Evolutionary conservation across 2,797 vertebrate genomes (phyloP).

Genomic region (Lagorchestes hirsutus): DNA sequence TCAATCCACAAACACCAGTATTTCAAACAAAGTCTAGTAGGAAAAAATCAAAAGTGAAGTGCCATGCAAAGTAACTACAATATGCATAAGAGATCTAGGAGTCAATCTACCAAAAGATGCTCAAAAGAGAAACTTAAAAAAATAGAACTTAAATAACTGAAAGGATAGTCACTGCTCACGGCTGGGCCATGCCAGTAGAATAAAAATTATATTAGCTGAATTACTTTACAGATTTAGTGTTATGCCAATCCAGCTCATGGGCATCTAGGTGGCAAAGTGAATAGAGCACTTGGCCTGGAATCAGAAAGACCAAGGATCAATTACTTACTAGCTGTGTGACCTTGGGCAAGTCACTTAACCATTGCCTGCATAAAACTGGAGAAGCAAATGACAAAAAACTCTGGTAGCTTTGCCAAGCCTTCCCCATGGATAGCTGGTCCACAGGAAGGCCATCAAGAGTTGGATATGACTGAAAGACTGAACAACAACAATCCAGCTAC

Average conservation of each 20-base stretch:
- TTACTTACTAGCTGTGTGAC: background rate
- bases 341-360: background rate
- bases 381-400: background rate
- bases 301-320: background rate
- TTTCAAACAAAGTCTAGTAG: too few relatives aligned
- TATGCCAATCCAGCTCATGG: background rate
- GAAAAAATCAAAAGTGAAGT: too few relatives aligned
- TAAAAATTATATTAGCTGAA: background rate
- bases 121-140: background rate
- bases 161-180: background rate
- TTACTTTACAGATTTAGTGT: background rate
- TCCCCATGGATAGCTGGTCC: background rate
- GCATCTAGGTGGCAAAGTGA: background rate
- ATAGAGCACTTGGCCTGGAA: background rate
- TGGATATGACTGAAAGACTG: background rate
- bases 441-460: background rate
- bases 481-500: background rate
- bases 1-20: too few relatives aligned
- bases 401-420: background rate
- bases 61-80: too few relatives aligned
- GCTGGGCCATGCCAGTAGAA: background rate
- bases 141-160: background rate
- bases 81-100: too few relatives aligned
- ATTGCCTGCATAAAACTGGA: background rate
- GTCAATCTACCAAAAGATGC: too few relatives aligned